Evolutionary conservation across 2,888 invertebrate genomes (phyloP).

Genomic region (Coremacera marginata): DNA sequence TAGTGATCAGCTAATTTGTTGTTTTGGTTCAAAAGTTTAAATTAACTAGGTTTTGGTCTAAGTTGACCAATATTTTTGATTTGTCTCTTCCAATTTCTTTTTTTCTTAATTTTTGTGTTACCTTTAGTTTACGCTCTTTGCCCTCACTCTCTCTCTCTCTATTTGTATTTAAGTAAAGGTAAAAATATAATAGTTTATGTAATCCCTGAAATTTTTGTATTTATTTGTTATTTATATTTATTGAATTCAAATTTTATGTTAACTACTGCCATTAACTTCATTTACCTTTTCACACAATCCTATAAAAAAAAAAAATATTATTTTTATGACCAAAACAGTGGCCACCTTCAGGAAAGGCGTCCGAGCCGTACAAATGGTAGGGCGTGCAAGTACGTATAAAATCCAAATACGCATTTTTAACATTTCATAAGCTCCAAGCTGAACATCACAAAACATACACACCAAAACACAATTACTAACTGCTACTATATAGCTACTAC

Average conservation of each 20-base stretch:
- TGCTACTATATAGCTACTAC: conserved; percentile 5
- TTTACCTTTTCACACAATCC: conserved; percentile 69
- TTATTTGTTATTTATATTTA: conserved; percentile 30
- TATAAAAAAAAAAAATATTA: conserved; percentile 67
- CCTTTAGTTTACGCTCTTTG: background rate
- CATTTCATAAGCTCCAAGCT: background rate
- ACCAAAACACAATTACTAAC: conserved; percentile 1
- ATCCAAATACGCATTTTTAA: conserved; percentile 46
- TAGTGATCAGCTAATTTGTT: conserved; percentile 22
- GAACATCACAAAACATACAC: conserved; percentile 16
- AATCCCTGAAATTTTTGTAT: conserved; percentile 24
- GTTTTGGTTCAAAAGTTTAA: conserved; percentile 36
- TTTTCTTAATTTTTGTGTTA: background rate
- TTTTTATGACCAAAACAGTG: conserved; percentile 79
- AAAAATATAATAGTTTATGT: background rate
- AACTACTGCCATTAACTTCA: conserved; percentile 59
- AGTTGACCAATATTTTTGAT: conserved; percentile 19
- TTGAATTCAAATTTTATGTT: conserved; percentile 42
- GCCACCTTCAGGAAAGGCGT: conserved; percentile 99
- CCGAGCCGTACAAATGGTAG: conserved; percentile 98
- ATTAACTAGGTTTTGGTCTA: background rate
- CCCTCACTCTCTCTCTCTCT: conserved; percentile 24
- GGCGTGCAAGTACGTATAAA: conserved; percentile 96
- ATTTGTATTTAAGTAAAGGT: conserved; percentile 1
- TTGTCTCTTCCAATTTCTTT: conserved; percentile 5